Evolutionary conservation across 2,113 vertebrate species (phyloP).

Genomic region (Ophiodon elongatus): DNA sequence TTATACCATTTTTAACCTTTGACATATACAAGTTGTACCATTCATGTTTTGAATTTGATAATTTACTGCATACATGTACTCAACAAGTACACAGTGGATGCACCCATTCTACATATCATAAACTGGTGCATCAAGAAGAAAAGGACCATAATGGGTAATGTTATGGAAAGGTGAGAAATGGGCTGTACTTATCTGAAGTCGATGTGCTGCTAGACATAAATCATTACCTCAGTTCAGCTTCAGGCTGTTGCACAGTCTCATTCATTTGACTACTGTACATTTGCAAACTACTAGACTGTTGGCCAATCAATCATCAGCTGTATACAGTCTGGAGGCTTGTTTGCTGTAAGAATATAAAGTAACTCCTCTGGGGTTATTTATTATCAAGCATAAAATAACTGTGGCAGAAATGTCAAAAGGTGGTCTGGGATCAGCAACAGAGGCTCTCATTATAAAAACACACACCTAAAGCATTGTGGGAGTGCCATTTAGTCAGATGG

Average conservation of each 20-base stretch:
- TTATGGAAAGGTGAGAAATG: constrained; percentile 74
- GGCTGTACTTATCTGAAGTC: constrained; percentile 69
- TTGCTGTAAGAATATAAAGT: constrained; percentile 73
- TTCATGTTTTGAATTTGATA: neutral
- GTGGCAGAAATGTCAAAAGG: constrained; percentile 65
- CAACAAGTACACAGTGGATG: neutral
- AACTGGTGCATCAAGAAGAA: constrained; percentile 49
- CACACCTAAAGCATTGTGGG: constrained; percentile 45
- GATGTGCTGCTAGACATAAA: constrained; percentile 73
- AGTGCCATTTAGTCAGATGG: constrained; percentile 50
- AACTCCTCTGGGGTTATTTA: constrained; percentile 65
- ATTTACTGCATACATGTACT: neutral
- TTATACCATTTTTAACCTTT: constrained; percentile 1
- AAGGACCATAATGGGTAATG: constrained; percentile 57
- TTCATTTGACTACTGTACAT: constrained; percentile 79
- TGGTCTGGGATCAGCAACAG: constrained; percentile 60
- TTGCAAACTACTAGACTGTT: constrained; percentile 67
- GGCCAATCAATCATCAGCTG: constrained; percentile 73
- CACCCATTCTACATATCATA: constrained; percentile 4
- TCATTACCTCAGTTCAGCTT: constrained; percentile 73
- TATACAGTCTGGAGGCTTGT: constrained; percentile 67
- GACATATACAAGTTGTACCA: neutral
- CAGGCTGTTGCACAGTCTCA: constrained; percentile 72
- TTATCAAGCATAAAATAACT: constrained; percentile 58
- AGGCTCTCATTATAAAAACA: constrained; percentile 56